Evolutionary conservation across 2,797 vertebrate species (phyloP).

Genomic region (Eupleurogrammus muticus): DNA sequence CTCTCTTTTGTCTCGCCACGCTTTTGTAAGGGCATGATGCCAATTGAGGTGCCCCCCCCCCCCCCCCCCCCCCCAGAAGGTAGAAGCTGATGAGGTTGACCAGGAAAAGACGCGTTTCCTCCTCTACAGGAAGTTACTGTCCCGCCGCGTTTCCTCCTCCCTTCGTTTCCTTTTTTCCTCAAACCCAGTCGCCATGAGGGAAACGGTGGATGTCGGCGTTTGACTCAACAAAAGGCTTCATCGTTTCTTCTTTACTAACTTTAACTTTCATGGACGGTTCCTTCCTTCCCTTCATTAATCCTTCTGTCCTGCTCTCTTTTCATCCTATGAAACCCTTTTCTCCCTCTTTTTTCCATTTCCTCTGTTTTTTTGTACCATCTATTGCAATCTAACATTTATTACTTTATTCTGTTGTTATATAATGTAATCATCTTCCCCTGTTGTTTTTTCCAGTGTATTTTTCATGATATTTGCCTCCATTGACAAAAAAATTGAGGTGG

Average conservation of each 20-base stretch:
- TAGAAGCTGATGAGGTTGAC: slow-evolving; percentile 5
- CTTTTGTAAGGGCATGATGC: slow-evolving; percentile 60
- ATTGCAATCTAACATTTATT: no score
- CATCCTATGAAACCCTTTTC: neutral
- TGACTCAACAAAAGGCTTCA: no score
- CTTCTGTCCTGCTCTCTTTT: neutral
- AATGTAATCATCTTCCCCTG: no score
- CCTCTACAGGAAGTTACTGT: slow-evolving; percentile 14
- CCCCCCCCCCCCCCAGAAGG: no score
- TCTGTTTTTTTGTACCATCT: no score
- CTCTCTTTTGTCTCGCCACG: slow-evolving; percentile 72
- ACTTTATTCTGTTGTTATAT: no score
- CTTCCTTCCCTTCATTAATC: neutral
- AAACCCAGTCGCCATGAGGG: no score
- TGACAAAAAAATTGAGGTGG: no score
- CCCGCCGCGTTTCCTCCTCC: slow-evolving; percentile 8
- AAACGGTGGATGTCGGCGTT: no score
- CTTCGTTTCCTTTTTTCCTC: neutral
- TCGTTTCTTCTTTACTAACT: slow-evolving; percentile 7
- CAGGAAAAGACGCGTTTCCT: no score
- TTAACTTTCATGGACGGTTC: slow-evolving; percentile 2
- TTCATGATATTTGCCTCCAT: no score
- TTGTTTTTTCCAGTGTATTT: no score
- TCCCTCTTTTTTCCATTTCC: neutral
- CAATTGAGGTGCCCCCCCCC: slow-evolving; percentile 59